Evolutionary conservation across 1,140 invertebrate species (phyloP), one percentile per base, ranked within the genome.

Genomic region (Pogonognathellus flavescens): DNA sequence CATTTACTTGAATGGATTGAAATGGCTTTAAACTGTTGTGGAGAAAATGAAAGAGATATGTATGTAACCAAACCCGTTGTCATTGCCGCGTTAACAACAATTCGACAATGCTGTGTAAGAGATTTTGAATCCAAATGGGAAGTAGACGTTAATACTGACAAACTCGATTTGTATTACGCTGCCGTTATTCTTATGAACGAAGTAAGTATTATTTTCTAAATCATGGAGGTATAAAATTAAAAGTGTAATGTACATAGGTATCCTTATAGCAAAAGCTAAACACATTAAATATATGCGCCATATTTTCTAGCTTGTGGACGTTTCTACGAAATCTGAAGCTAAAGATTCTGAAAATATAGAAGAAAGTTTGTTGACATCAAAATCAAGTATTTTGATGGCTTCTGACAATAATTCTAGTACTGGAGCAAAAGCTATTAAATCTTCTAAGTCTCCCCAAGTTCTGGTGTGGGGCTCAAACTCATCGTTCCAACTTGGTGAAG

Each of bases 381-480:
- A 50, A 9, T 49, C 31, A 6, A n/a, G 9, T n/a, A 57, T 31
- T 0, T 25, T 50, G 16, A 31, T 20, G 11, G 62, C 20, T 14
- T 14, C 70, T 11, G 70, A 76, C 4, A 3, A 1, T 57, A 11
- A 50, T 18, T 50, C 70, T 10, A 70, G 7, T 50, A n/a, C 70
- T 2, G 25, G 25, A 18, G 3, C 31, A 49, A 76, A 55, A 25
- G 53, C 52, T 13, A 80, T 8, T 10, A 50, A 81, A 49, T 50
- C 20, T 41, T 53, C 57, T 31, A 84, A 76, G 41, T 70, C 20
- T 14, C 16, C 57, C 1, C 59, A 86, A 57, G 82, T 83, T 18
- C 59, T 83, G 52, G 92, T 94, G 5, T 94, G 93, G 93, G 94
- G 93, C 3, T 94, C 93, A 89, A 94, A 94, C 90, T 93, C 93